Evolutionary conservation across 2,113 vertebrate species (phyloP).

Genomic region (Leptobrachium ailaonicum): DNA sequence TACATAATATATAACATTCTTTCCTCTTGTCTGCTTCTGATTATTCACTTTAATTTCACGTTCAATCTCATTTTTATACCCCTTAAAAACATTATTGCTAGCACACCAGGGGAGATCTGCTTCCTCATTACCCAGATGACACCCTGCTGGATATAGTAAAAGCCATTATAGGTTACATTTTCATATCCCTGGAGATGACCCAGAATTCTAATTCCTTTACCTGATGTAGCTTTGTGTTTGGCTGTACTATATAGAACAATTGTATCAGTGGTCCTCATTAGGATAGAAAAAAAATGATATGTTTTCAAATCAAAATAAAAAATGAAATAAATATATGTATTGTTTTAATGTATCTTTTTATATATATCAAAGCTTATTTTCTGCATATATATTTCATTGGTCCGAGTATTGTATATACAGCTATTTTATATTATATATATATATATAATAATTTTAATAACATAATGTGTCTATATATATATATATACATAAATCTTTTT

Average conservation of each 20-base stretch:
- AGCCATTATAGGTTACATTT: not conserved
- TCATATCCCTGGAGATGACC: slow-evolving; percentile 1
- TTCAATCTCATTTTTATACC: slow-evolving; percentile 3
- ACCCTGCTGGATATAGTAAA: slow-evolving; percentile 12
- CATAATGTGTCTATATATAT: not conserved
- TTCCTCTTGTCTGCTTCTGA: not conserved
- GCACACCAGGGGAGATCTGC: not conserved
- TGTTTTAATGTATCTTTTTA: too few species aligned
- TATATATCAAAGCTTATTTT: too few species aligned
- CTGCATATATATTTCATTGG: too few species aligned
- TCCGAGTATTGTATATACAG: not conserved
- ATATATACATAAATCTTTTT: not conserved
- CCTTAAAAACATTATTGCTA: slow-evolving; percentile 8
- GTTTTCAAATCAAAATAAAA: too few species aligned
- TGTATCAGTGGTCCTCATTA: too few species aligned
- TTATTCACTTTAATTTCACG: not conserved
- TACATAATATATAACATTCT: too few species aligned
- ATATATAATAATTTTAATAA: too few species aligned
- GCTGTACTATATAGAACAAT: too few species aligned
- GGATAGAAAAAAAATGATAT: too few species aligned
- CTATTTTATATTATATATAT: not conserved
- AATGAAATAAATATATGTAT: not conserved
- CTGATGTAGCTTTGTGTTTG: too few species aligned
- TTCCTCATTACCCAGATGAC: slow-evolving; percentile 36
- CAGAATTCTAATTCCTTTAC: slow-evolving; percentile 46